These are phyloP conservation scores for Spermophilus dauricus DNA, from an alignment of 2,113 vertebrate genomes.

Conservation along the genomic window DNA sequence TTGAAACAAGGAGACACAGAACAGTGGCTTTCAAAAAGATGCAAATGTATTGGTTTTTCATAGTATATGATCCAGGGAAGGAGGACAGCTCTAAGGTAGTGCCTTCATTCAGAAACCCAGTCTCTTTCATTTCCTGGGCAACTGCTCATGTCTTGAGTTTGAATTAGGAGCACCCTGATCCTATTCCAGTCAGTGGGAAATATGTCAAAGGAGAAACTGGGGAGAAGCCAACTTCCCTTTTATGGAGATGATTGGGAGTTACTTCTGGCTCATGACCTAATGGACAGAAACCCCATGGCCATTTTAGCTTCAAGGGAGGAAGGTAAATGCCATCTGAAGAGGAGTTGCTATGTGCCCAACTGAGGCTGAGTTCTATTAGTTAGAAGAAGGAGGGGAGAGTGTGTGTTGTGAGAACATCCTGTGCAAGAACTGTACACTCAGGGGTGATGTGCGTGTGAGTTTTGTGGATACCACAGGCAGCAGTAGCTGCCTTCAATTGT, in stretches of 20 bases:
- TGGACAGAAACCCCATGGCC: not conserved
- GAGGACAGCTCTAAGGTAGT: not conserved
- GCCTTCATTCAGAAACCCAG: not conserved
- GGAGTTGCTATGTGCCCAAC: not conserved
- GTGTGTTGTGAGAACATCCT: not conserved
- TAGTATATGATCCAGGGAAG: not conserved
- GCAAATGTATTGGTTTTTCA: not conserved
- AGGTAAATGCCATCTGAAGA: not conserved
- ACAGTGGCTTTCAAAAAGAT: not conserved
- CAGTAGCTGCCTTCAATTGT: not conserved
- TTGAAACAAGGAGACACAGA: not conserved
- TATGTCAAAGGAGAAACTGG: not conserved
- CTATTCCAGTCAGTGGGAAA: not conserved
- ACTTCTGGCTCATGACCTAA: not conserved
- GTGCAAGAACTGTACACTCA: not conserved
- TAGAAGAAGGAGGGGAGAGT: not conserved
- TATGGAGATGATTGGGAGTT: not conserved
- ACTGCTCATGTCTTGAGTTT: not conserved
- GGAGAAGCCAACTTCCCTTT: not conserved
- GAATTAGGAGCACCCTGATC: not conserved
- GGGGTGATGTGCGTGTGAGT: too few relatives aligned
- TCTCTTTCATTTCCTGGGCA: not conserved
- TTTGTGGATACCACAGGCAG: not conserved
- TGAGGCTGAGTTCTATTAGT: not conserved
- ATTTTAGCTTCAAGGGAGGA: not conserved